Evolutionary conservation across 1,140 invertebrate genomes (phyloP).

Genomic region (Temnothorax longispinosus): DNA sequence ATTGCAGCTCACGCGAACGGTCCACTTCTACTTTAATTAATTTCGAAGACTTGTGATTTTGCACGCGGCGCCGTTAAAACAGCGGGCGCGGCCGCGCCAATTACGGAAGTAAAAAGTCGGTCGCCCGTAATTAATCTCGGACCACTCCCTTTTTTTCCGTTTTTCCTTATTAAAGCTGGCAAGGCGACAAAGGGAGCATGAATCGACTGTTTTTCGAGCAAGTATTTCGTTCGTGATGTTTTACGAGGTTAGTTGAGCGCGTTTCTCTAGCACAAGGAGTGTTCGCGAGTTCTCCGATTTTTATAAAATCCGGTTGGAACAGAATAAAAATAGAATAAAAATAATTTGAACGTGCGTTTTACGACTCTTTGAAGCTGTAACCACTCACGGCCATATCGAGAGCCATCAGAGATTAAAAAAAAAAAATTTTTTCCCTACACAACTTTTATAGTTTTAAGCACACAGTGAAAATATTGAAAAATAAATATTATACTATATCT

Average conservation of each 20-base stretch:
- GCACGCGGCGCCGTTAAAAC: constrained; percentile 46
- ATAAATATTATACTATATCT: constrained; percentile 25
- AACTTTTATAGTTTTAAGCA: constrained; percentile 48
- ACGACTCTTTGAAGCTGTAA: constrained; percentile 5
- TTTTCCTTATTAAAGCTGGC: constrained; percentile 49
- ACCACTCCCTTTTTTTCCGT: constrained; percentile 21
- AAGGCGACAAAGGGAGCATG: constrained; percentile 41
- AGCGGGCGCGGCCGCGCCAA: constrained; percentile 30
- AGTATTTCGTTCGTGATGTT: constrained; percentile 44
- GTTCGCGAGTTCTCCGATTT: constrained; percentile 6
- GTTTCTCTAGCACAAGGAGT: constrained; percentile 3
- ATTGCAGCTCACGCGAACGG: not conserved
- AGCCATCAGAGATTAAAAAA: constrained; percentile 4
- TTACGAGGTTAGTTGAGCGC: constrained; percentile 7
- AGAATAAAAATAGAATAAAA: constrained; percentile 23
- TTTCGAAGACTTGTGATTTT: constrained; percentile 38
- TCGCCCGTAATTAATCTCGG: constrained; percentile 52
- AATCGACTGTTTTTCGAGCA: constrained; percentile 44
- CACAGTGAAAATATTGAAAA: constrained; percentile 30
- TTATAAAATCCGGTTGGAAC: constrained; percentile 11
- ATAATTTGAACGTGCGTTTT: constrained; percentile 27
- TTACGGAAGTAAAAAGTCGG: constrained; percentile 51
- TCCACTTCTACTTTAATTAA: constrained; percentile 37
- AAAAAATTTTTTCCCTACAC: constrained; percentile 14
- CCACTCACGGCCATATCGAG: constrained; percentile 31